Percentiles rank a stretch among this genome's conserved stretches.
phyloP scores from a whole-genome alignment of 2,113 vertebrate genomes.

The Microcebus jonahi region DNA sequence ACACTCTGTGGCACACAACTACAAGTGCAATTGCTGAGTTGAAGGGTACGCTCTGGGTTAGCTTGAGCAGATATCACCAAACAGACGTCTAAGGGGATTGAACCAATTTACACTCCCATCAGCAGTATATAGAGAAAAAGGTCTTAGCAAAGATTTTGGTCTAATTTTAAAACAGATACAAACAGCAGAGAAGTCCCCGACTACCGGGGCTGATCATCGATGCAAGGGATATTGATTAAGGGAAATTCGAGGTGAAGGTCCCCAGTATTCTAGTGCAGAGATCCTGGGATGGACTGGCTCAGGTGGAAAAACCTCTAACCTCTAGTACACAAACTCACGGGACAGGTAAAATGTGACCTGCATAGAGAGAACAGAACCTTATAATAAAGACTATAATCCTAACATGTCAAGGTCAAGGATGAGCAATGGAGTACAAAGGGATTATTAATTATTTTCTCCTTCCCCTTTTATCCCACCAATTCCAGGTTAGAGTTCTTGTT shows the following conservation, averaged over 20 bases:
- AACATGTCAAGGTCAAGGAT: neutral
- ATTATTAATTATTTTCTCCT: slow-evolving; percentile 18
- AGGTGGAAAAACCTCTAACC: neutral
- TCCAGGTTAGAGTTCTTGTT: neutral
- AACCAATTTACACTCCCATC: neutral
- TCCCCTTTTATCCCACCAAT: neutral
- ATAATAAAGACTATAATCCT: neutral
- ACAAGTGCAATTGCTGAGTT: neutral
- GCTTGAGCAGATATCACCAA: neutral
- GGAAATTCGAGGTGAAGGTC: slow-evolving; percentile 1
- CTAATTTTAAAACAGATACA: slow-evolving; percentile 1
- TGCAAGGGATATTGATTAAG: neutral
- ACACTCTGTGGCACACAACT: neutral
- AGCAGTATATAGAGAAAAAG: neutral
- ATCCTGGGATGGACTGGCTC: neutral
- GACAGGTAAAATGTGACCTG: neutral
- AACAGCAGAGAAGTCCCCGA: neutral
- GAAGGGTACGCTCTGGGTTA: neutral
- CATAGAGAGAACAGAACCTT: neutral
- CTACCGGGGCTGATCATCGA: neutral
- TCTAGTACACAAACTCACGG: neutral
- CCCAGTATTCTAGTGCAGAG: neutral
- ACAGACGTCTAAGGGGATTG: neutral
- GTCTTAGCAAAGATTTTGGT: neutral
- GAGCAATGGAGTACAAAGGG: neutral